phyloP scores from a whole-genome alignment of 2,888 invertebrate species.

The Monochamus alternatus region DNA sequence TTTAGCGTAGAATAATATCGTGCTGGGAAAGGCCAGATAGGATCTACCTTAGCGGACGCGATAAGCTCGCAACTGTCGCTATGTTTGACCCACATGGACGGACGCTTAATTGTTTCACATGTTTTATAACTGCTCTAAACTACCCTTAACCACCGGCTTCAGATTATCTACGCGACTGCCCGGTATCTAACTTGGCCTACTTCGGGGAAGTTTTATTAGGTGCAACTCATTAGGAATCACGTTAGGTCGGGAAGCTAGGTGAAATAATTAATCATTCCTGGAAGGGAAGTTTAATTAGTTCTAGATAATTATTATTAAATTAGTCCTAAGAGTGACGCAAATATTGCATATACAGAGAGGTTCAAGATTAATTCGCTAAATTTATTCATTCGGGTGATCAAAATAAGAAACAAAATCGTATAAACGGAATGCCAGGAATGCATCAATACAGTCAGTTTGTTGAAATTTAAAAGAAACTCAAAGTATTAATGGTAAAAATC shows the following conservation, averaged over 20 bases:
- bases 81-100: constrained; percentile 57
- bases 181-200: constrained; percentile 16
- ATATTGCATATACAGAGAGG: too few species aligned
- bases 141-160: constrained; percentile 38
- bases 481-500: too few species aligned
- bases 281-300: not conserved
- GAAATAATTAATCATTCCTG: constrained; percentile 30
- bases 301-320: constrained; percentile 5
- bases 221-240: constrained; percentile 27
- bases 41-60: constrained; percentile 54
- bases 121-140: constrained; percentile 55
- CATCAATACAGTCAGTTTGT: too few species aligned
- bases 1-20: constrained; percentile 53
- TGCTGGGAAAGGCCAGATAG: constrained; percentile 61
- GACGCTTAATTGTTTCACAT: constrained; percentile 61
- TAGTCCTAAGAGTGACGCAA: not conserved
- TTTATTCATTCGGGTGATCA: too few species aligned
- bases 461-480: too few species aligned
- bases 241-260: constrained; percentile 18
- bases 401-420: not conserved
- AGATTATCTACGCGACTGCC: constrained; percentile 29
- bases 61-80: constrained; percentile 60
- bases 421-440: not conserved
- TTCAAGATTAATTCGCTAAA: too few species aligned
- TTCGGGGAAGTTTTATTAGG: constrained; percentile 21